Base-by-base conservation (phyloP, 2,113 vertebrate species). In the Oreotrochilus melanogaster region DNA sequence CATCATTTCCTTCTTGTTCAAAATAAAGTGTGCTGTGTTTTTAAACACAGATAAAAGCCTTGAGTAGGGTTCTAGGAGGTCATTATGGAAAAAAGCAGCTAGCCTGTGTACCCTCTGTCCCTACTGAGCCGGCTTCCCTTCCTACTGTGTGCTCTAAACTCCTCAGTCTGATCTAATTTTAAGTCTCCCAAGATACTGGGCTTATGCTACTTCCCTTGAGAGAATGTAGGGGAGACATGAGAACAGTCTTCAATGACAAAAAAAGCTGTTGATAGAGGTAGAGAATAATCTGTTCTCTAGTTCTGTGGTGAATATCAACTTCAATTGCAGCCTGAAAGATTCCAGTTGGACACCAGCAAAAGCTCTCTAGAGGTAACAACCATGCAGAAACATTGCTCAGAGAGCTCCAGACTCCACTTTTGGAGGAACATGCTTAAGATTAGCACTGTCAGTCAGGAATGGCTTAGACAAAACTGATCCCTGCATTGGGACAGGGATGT, bases 11-110 rank as follows among this genome's bases (percentile, higher is more conserved):
- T 83, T 86, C 78, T 64, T 28, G 51, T 45, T 84, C 88, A 72
- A 89, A 94, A 94, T 57, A 87, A 96, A 92, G 42, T n/a, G 64
- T 54, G n/a, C 45, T 1, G 2, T 88, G 75, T 90, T 93, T 91
- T 83, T 72, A 89, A 95, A 89, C 42, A 78, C 10, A 86, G 88
- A 88, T 83, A 93, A 95, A 96, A 97, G 67, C 57, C 62, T 17
- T 35, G 58, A 89, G 78, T 19, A 56, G 28, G 71, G 35, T 51
- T 89, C n/a, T 70, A 27, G 78, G 88, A 90, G 72, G 69, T 82
- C 87, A 94, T 89, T 85, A 66, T 33, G 67, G 78, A 94, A 88
- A 88, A 94, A 85, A 56, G 54, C 25, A 93, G 78, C 60, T 69
- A 72, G 65, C 43, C 23, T 66, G 50, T 91, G 72, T 84, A 76